Evolutionary conservation across 2,888 invertebrate species (phyloP).

Genomic region (Acrocyrtus sp.): DNA sequence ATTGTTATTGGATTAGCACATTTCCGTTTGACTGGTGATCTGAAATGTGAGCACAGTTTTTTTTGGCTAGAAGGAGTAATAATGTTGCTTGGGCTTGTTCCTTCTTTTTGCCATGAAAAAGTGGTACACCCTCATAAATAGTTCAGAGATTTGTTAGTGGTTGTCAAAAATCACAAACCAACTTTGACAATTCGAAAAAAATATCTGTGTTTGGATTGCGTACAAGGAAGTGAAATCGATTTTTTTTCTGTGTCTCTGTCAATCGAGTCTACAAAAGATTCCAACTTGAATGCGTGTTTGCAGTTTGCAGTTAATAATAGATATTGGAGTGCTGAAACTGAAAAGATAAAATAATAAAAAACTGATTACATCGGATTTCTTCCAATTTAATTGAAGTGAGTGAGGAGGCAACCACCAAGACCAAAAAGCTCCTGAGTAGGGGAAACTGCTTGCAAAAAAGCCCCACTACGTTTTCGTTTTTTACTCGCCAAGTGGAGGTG

Average conservation of each 20-base stretch:
- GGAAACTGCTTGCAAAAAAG: background rate
- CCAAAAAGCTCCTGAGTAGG: too few species aligned
- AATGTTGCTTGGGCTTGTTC: background rate
- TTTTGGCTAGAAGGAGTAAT: too few species aligned
- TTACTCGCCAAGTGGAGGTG: background rate
- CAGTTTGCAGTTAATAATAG: too few species aligned
- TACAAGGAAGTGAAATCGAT: constrained; percentile 49
- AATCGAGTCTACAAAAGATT: too few species aligned
- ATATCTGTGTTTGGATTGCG: too few species aligned
- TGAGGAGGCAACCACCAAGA: too few species aligned
- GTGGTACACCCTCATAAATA: constrained; percentile 45
- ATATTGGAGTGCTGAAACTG: too few species aligned
- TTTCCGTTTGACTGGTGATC: too few species aligned
- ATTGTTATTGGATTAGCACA: too few species aligned
- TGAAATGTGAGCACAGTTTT: background rate
- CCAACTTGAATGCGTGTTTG: too few species aligned
- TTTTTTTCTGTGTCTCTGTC: constrained; percentile 21
- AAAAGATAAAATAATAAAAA: constrained; percentile 16
- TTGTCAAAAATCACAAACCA: constrained; percentile 35
- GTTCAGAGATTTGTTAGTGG: constrained; percentile 38
- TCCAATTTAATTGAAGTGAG: constrained; percentile 13
- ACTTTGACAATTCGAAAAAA: constrained; percentile 13
- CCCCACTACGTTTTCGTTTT: background rate
- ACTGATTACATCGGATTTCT: constrained; percentile 39
- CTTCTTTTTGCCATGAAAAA: constrained; percentile 3